These are phyloP conservation scores for Poecilus cupreus DNA, from an alignment of 2,888 invertebrate genomes.

Conservation along the genomic window DNA sequence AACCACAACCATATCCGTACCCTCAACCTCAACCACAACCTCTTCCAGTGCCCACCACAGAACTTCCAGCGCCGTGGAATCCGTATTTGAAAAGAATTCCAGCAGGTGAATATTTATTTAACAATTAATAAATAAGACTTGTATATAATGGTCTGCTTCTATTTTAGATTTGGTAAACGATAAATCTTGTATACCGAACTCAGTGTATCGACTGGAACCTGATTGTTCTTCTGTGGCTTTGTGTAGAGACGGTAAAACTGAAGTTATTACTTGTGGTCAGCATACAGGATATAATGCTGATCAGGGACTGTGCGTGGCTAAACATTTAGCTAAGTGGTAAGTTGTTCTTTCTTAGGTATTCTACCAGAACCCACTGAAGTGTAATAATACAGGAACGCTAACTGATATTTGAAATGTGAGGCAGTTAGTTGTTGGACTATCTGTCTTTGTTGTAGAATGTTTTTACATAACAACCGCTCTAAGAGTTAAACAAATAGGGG, in stretches of 20 bases:
- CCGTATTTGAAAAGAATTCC: slow-evolving; percentile 60
- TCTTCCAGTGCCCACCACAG: slow-evolving; percentile 44
- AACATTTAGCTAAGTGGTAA: slow-evolving; percentile 71
- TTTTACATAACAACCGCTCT: too few relatives aligned
- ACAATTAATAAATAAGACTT: not conserved
- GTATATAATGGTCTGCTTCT: too few relatives aligned
- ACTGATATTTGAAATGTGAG: too few relatives aligned
- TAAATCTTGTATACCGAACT: slow-evolving; percentile 67
- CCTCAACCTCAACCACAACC: slow-evolving; percentile 42
- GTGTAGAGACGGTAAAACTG: slow-evolving; percentile 69
- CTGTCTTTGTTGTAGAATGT: too few relatives aligned
- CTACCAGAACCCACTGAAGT: too few relatives aligned
- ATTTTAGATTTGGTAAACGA: slow-evolving; percentile 66
- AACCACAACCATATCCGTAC: slow-evolving; percentile 8
- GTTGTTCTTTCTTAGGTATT: slow-evolving; percentile 36
- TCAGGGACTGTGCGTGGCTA: slow-evolving; percentile 69
- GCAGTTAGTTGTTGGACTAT: too few relatives aligned
- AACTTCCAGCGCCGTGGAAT: slow-evolving; percentile 51
- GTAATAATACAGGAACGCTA: too few relatives aligned
- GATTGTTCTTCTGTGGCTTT: slow-evolving; percentile 70
- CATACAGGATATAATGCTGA: slow-evolving; percentile 70
- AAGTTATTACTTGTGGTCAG: slow-evolving; percentile 70
- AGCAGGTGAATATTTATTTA: slow-evolving; percentile 52
- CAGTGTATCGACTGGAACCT: slow-evolving; percentile 68
- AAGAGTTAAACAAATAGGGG: too few relatives aligned